A percentile compares a stretch with the other conserved stretches of the same genome.
Conservation (phyloP, 1,140 invertebrate species). For the Bradysia coprophila region DNA sequence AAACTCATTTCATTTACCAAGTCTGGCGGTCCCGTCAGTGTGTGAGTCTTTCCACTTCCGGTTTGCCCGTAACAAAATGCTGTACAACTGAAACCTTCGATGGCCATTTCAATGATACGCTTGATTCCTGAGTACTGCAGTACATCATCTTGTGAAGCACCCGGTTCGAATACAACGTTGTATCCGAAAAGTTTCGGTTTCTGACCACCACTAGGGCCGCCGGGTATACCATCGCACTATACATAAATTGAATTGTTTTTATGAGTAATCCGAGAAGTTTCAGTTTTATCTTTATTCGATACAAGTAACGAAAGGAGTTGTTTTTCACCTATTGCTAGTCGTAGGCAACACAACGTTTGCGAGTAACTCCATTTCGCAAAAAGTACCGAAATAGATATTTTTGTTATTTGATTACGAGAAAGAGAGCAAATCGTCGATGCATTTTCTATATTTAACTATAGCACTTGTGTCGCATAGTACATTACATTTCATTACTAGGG, state of each 20-base stretch:
- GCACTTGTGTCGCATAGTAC: too few species aligned
- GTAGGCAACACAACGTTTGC: too few species aligned
- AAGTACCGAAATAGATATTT: too few species aligned
- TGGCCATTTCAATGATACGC: conserved; percentile 75
- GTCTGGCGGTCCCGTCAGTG: conserved; percentile 77
- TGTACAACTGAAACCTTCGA: conserved; percentile 86
- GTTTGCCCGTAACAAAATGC: conserved; percentile 94
- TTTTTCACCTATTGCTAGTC: too few species aligned
- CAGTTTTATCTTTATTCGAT: neutral
- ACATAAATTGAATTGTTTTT: neutral
- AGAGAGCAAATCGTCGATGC: too few species aligned
- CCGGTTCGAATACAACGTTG: conserved; percentile 77
- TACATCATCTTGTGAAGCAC: conserved; percentile 63
- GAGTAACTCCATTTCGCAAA: too few species aligned
- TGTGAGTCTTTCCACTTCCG: conserved; percentile 91
- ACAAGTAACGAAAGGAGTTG: too few species aligned
- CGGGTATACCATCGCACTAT: conserved; percentile 25
- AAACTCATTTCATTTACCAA: conserved; percentile 33
- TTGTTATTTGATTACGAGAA: too few species aligned
- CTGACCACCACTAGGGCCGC: conserved; percentile 28
- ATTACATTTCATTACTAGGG: too few species aligned
- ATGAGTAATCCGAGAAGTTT: conserved; percentile 1
- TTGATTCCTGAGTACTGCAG: conserved; percentile 69
- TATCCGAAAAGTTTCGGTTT: conserved; percentile 66
- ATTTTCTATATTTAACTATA: neutral